phyloP scores from a whole-genome alignment of 2,113 vertebrate species.

The Leuciscus idus region DNA sequence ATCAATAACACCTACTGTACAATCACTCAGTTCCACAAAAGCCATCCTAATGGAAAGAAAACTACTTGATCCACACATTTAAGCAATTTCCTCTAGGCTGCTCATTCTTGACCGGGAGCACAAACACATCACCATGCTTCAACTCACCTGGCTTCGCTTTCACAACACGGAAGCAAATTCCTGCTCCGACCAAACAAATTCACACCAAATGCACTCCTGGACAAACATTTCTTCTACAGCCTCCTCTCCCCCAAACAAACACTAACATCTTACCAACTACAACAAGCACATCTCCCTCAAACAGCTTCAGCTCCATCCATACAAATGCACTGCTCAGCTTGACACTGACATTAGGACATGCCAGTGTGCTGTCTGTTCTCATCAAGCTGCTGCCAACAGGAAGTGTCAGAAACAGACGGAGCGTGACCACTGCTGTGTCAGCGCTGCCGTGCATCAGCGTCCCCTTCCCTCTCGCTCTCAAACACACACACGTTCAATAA shows the following conservation, averaged over 20 bases:
- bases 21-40: too few species aligned
- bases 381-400: slow-evolving; percentile 32
- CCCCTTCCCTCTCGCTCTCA: not conserved
- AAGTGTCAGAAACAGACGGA: slow-evolving; percentile 50
- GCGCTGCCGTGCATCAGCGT: not conserved
- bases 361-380: slow-evolving; percentile 12
- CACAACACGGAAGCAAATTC: not conserved
- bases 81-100: too few species aligned
- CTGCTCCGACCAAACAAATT: not conserved
- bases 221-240: not conserved
- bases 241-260: not conserved
- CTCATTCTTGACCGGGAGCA: too few species aligned
- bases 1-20: too few species aligned
- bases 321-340: not conserved
- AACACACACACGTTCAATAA: not conserved
- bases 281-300: not conserved
- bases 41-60: too few species aligned
- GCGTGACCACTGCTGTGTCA: slow-evolving; percentile 48
- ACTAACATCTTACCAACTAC: not conserved
- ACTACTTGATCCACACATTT: too few species aligned
- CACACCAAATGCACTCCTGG: not conserved
- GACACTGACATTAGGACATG: not conserved
- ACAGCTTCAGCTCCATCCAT: not conserved
- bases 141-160: too few species aligned
- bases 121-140: too few species aligned